Percentiles rank a stretch among this genome's conserved stretches.
phyloP scores from a whole-genome alignment of 2,797 vertebrate species.

The Malacoraja senta region DNA sequence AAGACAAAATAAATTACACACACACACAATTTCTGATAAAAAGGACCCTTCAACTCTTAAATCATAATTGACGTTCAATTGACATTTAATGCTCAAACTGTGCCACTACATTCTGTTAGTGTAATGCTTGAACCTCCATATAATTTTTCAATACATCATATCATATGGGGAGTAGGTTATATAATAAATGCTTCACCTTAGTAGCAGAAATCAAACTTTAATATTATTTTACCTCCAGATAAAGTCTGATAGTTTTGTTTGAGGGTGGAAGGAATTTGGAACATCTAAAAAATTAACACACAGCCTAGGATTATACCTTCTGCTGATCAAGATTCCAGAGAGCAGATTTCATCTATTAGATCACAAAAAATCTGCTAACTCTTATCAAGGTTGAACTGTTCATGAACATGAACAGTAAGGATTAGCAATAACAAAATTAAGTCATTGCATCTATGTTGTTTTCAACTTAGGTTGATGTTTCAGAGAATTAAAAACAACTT shows the following conservation, averaged over 20 bases:
- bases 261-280: not conserved
- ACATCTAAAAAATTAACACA: not conserved
- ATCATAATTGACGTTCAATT: not conserved
- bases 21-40: not conserved
- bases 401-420: not conserved
- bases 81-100: conserved; percentile 23
- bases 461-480: conserved; percentile 26
- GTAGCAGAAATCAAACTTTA: conserved; percentile 9
- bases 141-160: not conserved
- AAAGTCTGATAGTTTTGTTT: not conserved
- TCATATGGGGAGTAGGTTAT: not conserved
- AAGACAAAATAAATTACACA: not conserved
- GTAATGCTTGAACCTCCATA: not conserved
- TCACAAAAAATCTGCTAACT: not conserved
- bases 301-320: not conserved
- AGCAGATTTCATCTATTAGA: not conserved
- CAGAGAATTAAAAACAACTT: not conserved
- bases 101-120: not conserved
- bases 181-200: not conserved
- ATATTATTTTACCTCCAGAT: not conserved
- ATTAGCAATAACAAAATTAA: conserved; percentile 12
- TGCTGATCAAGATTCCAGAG: not conserved
- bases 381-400: not conserved
- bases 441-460: not conserved
- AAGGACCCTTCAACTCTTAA: conserved; percentile 2